Percentiles rank a stretch among this genome's conserved stretches.
Evolutionary conservation across 2,888 invertebrate genomes (phyloP).

Genomic region (Pseudococcus jackbeardsleyi): DNA sequence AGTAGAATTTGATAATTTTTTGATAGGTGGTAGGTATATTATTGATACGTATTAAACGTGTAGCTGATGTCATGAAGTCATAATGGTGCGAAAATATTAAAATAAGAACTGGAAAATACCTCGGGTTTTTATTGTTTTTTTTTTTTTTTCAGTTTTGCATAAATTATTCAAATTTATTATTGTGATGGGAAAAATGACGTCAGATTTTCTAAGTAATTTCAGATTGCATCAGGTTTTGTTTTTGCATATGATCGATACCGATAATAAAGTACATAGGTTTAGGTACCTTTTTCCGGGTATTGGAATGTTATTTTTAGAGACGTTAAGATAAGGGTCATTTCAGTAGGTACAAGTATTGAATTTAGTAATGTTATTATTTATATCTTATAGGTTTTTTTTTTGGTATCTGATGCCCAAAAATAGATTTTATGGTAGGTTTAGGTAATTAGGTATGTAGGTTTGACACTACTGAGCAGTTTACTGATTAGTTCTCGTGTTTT

Average conservation of each 20-base stretch:
- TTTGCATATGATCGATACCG: neutral
- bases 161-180: neutral
- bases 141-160: neutral
- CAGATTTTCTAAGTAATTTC: neutral
- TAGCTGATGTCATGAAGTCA: constrained; percentile 19
- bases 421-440: too few species aligned
- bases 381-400: too few species aligned
- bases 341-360: neutral
- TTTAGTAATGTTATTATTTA: too few species aligned
- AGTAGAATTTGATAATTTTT: neutral
- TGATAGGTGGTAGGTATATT: neutral
- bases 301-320: neutral
- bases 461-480: too few species aligned
- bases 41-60: neutral
- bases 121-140: neutral
- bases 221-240: neutral
- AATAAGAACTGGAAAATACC: neutral
- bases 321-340: neutral
- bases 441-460: too few species aligned
- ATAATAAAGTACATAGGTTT: neutral
- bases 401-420: too few species aligned
- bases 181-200: neutral
- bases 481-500: too few species aligned
- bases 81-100: neutral
- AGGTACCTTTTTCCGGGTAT: neutral